A percentile compares a stretch with the other conserved stretches of the same genome.
phyloP scores from a whole-genome alignment of 2,888 invertebrate species.

The Mythimna loreyi region DNA sequence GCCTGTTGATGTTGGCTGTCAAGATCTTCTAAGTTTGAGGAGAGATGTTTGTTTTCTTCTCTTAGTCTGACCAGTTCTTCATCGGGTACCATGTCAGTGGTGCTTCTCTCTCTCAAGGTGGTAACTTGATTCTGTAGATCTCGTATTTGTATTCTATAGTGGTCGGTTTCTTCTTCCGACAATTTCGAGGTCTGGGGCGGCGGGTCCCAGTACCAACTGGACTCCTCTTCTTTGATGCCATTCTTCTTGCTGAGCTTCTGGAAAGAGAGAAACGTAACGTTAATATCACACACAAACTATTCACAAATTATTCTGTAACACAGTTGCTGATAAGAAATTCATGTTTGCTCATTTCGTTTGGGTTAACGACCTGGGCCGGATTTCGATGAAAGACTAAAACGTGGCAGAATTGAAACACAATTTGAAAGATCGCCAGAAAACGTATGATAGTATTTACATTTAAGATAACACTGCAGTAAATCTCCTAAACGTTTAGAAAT shows the following conservation, averaged over 20 bases:
- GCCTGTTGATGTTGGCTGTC: constrained; percentile 94
- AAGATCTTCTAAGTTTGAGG: constrained; percentile 92
- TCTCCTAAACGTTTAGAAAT: not conserved
- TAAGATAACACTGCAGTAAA: not conserved
- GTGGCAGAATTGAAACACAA: not conserved
- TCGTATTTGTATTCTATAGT: constrained; percentile 81
- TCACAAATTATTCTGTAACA: constrained; percentile 11
- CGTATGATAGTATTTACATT: constrained; percentile 1
- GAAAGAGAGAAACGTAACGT: constrained; percentile 72
- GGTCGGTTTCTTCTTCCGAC: constrained; percentile 69
- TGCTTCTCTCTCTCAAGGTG: constrained; percentile 80
- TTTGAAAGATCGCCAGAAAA: not conserved
- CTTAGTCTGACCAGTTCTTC: constrained; percentile 88
- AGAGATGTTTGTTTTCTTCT: constrained; percentile 91
- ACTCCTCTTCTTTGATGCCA: constrained; percentile 86
- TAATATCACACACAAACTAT: constrained; percentile 2
- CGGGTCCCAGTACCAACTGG: constrained; percentile 90
- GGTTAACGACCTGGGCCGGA: constrained; percentile 28
- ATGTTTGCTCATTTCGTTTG: constrained; percentile 31
- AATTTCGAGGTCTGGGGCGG: constrained; percentile 74
- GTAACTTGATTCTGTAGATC: constrained; percentile 83
- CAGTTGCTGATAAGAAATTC: constrained; percentile 28
- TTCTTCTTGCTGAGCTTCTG: constrained; percentile 85
- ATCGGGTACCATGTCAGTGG: constrained; percentile 72
- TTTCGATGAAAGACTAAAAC: not conserved